phyloP scores from a whole-genome alignment of 2,797 vertebrate species.

The Characodon lateralis region DNA sequence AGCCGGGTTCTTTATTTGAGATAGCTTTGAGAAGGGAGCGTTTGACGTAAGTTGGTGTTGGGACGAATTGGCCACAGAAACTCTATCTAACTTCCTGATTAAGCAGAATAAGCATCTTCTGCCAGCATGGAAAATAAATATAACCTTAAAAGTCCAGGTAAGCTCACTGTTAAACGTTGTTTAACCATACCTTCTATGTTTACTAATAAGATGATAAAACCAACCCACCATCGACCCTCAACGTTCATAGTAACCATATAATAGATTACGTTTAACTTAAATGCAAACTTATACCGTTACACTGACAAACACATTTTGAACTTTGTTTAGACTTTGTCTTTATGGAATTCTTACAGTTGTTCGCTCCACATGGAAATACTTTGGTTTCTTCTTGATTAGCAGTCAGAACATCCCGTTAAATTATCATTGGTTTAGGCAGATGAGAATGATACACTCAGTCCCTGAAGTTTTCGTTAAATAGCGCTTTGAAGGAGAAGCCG shows the following conservation, averaged over 20 bases:
- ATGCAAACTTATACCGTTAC: not conserved
- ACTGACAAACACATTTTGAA: not conserved
- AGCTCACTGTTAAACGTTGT: conserved; percentile 3
- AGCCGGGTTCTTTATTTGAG: conserved; percentile 38
- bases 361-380: not conserved
- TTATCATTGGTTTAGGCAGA: not conserved
- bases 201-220: not conserved
- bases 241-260: not conserved
- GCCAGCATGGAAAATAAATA: conserved; percentile 81
- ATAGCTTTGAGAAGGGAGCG: not conserved
- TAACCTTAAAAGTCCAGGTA: conserved; percentile 84
- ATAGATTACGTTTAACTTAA: not conserved
- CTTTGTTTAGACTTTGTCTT: not conserved
- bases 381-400: not conserved
- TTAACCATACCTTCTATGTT: not conserved
- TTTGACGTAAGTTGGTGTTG: conserved; percentile 25
- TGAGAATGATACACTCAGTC: not conserved
- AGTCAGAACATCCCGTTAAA: not conserved
- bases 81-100: not conserved
- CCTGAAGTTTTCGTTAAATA: not conserved
- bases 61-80: conserved; percentile 17
- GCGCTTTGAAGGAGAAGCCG: too few species aligned
- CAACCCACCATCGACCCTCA: not conserved
- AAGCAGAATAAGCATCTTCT: not conserved
- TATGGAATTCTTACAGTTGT: not conserved